A percentile compares a stretch with the other conserved stretches of the same genome.
These are phyloP conservation scores for Anolis carolinensis DNA, from an alignment of 2,113 vertebrate genomes.

Conservation along the genomic window DNA sequence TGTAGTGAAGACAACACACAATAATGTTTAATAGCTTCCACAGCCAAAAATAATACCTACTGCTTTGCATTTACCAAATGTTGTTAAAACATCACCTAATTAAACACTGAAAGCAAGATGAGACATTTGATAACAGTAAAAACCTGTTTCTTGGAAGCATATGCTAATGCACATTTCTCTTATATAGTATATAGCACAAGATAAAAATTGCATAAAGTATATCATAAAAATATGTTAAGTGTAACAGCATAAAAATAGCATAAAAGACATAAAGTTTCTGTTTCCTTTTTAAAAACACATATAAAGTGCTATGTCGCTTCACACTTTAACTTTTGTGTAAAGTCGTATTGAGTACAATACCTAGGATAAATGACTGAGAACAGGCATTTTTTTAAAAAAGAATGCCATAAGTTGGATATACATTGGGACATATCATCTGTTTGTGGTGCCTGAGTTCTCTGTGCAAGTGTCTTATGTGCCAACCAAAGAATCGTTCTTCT, in stretches of 20 bases:
- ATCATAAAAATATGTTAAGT: conserved; percentile 42
- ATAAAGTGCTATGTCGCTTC: conserved; percentile 16
- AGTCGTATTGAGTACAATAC: neutral
- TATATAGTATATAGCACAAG: conserved; percentile 28
- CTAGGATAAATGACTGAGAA: neutral
- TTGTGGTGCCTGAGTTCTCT: conserved; percentile 11
- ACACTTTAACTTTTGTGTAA: conserved; percentile 39
- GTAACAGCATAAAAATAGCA: conserved; percentile 33
- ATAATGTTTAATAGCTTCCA: conserved; percentile 15
- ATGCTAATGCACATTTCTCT: conserved; percentile 28
- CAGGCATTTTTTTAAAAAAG: neutral
- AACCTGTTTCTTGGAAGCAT: conserved; percentile 31
- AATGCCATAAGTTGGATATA: neutral
- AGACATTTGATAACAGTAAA: conserved; percentile 37
- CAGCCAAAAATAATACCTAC: conserved; percentile 36
- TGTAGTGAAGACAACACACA: conserved; percentile 37
- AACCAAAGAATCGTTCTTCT: conserved; percentile 1
- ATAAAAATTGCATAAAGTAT: conserved; percentile 45
- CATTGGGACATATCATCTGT: neutral
- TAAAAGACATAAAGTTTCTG: neutral
- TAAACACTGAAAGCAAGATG: conserved; percentile 46
- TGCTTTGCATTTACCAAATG: conserved; percentile 26
- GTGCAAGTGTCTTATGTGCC: neutral
- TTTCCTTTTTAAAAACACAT: conserved; percentile 31
- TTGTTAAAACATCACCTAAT: conserved; percentile 47